Evolutionary conservation across 2,113 vertebrate genomes (phyloP), one percentile per base, ranked within the genome.

Genomic region (Tragulus kanchil): DNA sequence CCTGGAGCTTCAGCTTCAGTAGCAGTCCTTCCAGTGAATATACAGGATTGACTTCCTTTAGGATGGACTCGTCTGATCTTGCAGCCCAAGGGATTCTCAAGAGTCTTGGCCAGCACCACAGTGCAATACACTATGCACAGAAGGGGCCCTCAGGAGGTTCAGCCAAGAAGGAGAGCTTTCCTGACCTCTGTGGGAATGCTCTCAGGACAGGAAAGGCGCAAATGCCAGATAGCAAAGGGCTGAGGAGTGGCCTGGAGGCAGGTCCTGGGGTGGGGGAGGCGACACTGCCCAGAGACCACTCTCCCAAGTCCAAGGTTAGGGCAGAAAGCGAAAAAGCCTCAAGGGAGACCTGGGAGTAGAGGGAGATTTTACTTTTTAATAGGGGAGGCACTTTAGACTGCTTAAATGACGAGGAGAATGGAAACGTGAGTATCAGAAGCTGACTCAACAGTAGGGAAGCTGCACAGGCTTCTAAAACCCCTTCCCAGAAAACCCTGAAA

Each of bases 401-500:
- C 54, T 54, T 54, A 36, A 25, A 54, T 36, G 28, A 52, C 36
- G 31, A n/a, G 31, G 31, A n/a, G 16, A 54, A 86, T n/a, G 50
- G 50, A 14, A 7, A 54, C 14, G 16, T 26, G 19, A 85, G 31
- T 67, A 15, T 25, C 19, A 65, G 19, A 86, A 52, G 82, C 6
- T 50, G 15, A 31, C 31, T 11, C 25, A 69, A 54, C 19, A 69
- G 64, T 14, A 36, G 48, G 82, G 31, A 83, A 59, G 56, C 19
- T 11, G 14, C 12, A 1, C 4, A 8, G 16, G 1, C 23, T 58
- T 82, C 54, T 71, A 54, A 90, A 92, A 64, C 56, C 31, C 85
- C 59, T 79, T 81, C 79, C 28, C 61, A 26, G 56, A 87, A 85
- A 85, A 1, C 2, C 11, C 67, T 82, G 73, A 93, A 85, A 91